phyloP scores from a whole-genome alignment of 1,140 invertebrate genomes.

The Lucilia sericata region DNA sequence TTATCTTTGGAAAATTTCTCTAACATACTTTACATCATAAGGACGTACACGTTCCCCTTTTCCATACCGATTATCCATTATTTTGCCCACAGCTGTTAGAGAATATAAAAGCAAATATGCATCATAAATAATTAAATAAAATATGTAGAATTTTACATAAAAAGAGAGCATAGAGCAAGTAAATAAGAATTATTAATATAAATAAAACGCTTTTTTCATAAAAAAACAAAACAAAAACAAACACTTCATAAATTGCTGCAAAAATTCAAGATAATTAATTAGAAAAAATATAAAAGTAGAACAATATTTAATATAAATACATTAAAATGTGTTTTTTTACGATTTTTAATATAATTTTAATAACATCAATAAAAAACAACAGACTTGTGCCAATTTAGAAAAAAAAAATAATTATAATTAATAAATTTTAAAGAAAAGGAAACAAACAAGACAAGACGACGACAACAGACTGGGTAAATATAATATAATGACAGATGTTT shows the following conservation, averaged over 20 bases:
- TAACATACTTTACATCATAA: no score
- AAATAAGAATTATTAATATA: neutral
- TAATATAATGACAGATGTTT: neutral
- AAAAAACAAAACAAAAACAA: neutral
- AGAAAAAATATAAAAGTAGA: neutral
- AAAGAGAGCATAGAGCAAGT: neutral
- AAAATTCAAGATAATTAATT: neutral
- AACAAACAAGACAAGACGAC: neutral
- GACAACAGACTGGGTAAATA: no score
- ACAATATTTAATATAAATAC: neutral
- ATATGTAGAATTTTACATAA: neutral
- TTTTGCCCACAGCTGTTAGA: neutral
- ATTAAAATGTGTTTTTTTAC: neutral
- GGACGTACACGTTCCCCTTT: no score
- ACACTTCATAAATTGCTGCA: conserved; percentile 20
- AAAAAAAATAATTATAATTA: neutral
- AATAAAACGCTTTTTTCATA: neutral
- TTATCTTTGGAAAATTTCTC: no score
- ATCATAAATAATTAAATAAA: neutral
- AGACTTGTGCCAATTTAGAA: neutral
- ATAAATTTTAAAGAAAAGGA: neutral
- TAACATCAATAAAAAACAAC: neutral
- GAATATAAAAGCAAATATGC: neutral
- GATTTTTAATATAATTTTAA: no score
- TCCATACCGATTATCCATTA: neutral